Percentiles rank a stretch among this genome's conserved stretches.
Conservation (phyloP, 2,888 invertebrate genomes). For the Drosophila ustulata region DNA sequence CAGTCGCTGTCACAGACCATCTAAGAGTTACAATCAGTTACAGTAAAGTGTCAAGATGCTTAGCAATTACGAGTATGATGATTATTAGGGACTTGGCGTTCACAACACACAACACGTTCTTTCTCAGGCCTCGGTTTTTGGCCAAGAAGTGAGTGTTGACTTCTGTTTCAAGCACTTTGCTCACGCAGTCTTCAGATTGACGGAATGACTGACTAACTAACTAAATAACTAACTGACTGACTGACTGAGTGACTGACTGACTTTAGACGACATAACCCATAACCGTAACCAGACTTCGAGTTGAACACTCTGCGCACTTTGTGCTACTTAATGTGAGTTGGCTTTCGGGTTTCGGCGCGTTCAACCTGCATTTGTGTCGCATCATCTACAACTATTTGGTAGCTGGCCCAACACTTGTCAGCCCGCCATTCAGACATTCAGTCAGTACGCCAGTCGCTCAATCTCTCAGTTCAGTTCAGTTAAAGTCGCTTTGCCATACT, state of each 20-base stretch:
- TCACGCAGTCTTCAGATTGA: conserved; percentile 16
- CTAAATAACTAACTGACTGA: conserved; percentile 13
- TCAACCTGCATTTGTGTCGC: conserved; percentile 73
- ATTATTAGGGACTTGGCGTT: conserved; percentile 43
- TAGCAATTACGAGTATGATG: conserved; percentile 60
- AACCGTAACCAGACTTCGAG: conserved; percentile 50
- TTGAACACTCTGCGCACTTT: conserved; percentile 52
- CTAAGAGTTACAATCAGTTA: conserved; percentile 66
- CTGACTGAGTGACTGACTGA: conserved; percentile 20
- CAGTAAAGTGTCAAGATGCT: conserved; percentile 72
- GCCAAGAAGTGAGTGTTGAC: conserved; percentile 21
- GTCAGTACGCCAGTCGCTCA: conserved; percentile 24
- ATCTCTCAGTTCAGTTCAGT: conserved; percentile 43
- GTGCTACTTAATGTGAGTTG: conserved; percentile 53
- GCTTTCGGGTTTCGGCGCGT: conserved; percentile 20
- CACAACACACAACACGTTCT: neutral
- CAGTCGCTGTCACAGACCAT: conserved; percentile 27
- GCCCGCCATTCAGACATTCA: conserved; percentile 34
- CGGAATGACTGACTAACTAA: conserved; percentile 24
- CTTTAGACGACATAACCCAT: conserved; percentile 51
- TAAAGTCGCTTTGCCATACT: conserved; percentile 70
- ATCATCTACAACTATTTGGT: conserved; percentile 72
- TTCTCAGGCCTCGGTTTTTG: conserved; percentile 28
- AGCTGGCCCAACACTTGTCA: conserved; percentile 55
- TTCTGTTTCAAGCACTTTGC: conserved; percentile 21